Evolutionary conservation across 2,797 vertebrate species (phyloP), one percentile per base, ranked within the genome.

Genomic region (Eospalax fontanierii): DNA sequence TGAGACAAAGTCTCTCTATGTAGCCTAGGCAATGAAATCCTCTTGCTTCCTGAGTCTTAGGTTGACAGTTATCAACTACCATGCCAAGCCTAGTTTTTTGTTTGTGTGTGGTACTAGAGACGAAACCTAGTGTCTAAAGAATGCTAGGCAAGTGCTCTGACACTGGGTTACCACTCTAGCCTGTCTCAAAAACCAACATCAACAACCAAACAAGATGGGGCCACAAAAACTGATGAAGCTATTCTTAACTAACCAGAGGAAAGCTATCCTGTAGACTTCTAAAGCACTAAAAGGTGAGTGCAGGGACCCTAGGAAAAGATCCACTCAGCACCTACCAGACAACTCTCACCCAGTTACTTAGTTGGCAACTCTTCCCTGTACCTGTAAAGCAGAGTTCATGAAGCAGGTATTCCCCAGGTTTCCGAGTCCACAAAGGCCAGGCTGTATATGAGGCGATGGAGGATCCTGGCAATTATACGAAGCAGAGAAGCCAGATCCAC

Each of bases 321-420:
- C 43, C 4, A n/a, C 46, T 84, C 16, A 33, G 46, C 16, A 54
- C 15, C 15, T 68, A 81, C 46, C 43, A 70, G 35, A 80, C 19
- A 70, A 18, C 33, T 68, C 61, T 7, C 24, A 21, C 30, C 43
- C 16, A 50, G 18, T 38, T 83, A 63, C 0, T 50, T 33, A 73
- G 54, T 68, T 6, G 35, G n/a, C 6, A 40, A 63, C 26, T 43
- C 38, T 71, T 33, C 28, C 59, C 75, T 78, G 89, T 98, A 99
- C 99, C 99, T 99, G 99, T 93, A 99, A 98, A 80, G 99, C 99
- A 89, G 99, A 99, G 98, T 99, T 99, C 99, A 99, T 99, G 98
- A 99, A 99, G 98, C 99, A 99, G 7, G 99, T 99, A 97, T 99
- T 99, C 78, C 99, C 99, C 97, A 99, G 98, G 98, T 99, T 99